Evolutionary conservation across 2,888 invertebrate species (phyloP).

Genomic region (Caradrina clavipalpis): DNA sequence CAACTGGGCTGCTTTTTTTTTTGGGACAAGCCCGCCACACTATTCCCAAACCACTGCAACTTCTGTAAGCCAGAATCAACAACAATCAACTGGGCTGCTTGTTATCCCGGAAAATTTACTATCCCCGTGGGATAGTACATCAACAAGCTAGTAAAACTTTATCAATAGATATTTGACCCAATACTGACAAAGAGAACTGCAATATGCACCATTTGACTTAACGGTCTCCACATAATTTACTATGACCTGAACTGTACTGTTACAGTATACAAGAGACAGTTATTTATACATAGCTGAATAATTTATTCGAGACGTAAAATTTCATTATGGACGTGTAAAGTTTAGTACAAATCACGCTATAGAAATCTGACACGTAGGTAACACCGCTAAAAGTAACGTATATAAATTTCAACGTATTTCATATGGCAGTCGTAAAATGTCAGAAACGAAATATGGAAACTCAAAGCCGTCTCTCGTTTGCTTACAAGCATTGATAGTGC

Average conservation of each 20-base stretch:
- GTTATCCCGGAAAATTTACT: no score
- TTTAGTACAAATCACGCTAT: conserved; percentile 54
- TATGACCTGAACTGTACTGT: conserved; percentile 21
- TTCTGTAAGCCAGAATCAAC: no score
- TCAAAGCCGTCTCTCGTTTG: conserved; percentile 41
- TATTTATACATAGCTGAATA: conserved; percentile 37
- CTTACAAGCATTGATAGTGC: conserved; percentile 19
- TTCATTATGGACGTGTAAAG: conserved; percentile 42
- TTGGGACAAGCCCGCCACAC: no score
- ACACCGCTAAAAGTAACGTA: conserved; percentile 43
- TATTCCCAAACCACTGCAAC: no score
- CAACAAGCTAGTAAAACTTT: background rate
- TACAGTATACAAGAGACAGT: conserved; percentile 31
- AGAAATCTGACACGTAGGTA: conserved; percentile 54
- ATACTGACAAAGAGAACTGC: conserved; percentile 3
- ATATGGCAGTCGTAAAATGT: conserved; percentile 51
- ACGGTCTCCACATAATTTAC: conserved; percentile 31
- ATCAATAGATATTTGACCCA: background rate
- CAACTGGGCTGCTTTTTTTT: no score
- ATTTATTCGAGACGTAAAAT: conserved; percentile 45
- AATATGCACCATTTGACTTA: conserved; percentile 25
- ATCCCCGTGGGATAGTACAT: no score
- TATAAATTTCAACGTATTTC: conserved; percentile 50
- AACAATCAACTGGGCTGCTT: no score
- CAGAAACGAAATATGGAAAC: conserved; percentile 47